These are phyloP conservation scores for Acropora tenuis DNA, from an alignment of 64 coral and sea anemone species.

Conservation along the genomic window DNA sequence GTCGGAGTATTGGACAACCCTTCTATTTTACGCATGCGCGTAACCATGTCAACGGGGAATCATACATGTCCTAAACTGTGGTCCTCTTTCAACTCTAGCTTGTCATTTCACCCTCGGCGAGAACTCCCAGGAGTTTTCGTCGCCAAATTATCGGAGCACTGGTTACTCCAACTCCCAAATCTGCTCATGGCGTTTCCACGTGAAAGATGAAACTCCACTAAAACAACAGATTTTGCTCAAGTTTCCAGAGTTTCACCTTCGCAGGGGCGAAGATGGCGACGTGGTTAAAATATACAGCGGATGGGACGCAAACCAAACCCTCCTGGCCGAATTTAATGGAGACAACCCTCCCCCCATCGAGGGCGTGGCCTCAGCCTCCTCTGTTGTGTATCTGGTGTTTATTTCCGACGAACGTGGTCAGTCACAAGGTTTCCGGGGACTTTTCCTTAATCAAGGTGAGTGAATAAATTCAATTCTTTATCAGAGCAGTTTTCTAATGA, in stretches of 20 bases:
- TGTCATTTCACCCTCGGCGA: conserved; percentile 37
- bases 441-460: conserved; percentile 19
- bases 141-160: neutral
- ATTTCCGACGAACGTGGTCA: neutral
- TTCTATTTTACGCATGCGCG: no score
- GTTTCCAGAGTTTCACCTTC: conserved; percentile 16
- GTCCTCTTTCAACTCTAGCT: neutral
- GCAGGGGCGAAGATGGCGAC: conserved; percentile 6
- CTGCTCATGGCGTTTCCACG: conserved; percentile 21
- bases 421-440: conserved; percentile 21
- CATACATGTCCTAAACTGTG: neutral
- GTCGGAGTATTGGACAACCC: no score
- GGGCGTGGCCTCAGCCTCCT: neutral
- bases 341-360: neutral
- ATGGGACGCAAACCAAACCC: neutral
- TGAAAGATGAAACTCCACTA: neutral
- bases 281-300: conserved; percentile 2
- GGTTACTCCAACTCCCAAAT: conserved; percentile 16
- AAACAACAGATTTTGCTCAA: conserved; percentile 19
- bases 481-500: no score
- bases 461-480: neutral
- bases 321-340: conserved; percentile 4
- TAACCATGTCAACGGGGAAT: no score
- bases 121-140: conserved; percentile 18
- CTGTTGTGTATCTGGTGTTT: conserved; percentile 13